phyloP scores from a whole-genome alignment of 2,113 vertebrate genomes.

The Antennarius striatus region DNA sequence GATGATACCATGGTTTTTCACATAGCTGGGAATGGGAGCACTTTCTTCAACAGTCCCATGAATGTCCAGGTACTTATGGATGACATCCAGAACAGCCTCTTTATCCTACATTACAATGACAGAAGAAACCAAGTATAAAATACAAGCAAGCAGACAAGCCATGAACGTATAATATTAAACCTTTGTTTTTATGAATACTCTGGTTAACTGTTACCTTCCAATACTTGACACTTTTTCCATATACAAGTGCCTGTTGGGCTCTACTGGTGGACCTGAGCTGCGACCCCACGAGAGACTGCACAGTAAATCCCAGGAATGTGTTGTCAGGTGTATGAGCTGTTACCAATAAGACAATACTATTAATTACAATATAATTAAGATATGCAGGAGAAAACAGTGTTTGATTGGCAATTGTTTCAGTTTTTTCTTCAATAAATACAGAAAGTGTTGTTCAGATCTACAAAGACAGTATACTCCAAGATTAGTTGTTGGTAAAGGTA shows the following conservation, averaged over 20 bases:
- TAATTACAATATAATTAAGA: background rate
- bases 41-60: conserved; percentile 84
- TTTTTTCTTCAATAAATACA: background rate
- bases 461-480: background rate
- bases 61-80: conserved; percentile 86
- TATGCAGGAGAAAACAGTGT: no score
- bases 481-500: no score
- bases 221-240: conserved; percentile 22
- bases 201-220: conserved; percentile 20
- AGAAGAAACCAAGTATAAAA: background rate
- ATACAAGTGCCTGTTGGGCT: conserved; percentile 44
- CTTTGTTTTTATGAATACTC: background rate
- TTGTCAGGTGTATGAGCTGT: conserved; percentile 48
- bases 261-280: conserved; percentile 4
- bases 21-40: conserved; percentile 81
- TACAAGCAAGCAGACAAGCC: no score
- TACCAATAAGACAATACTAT: background rate
- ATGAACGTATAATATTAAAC: background rate
- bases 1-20: conserved; percentile 87
- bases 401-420: background rate
- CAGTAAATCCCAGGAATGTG: conserved; percentile 52
- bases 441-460: background rate
- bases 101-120: conserved; percentile 79
- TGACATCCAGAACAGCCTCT: conserved; percentile 83
- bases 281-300: conserved; percentile 21